Base-by-base conservation (phyloP, 2,113 vertebrate genomes). In the Tragelaphus buxtoni region DNA sequence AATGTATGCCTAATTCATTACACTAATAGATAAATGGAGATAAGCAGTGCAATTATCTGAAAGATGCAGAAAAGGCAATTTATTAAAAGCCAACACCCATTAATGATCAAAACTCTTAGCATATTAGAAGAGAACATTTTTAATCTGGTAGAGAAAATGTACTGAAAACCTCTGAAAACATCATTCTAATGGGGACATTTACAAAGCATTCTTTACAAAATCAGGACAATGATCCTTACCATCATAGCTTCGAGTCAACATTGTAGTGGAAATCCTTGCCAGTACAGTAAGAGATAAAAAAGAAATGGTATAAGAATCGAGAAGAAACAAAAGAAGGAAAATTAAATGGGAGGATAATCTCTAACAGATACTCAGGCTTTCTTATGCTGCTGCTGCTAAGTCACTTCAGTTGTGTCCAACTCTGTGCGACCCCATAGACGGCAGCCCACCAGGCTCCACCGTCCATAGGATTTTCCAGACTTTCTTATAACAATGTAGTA, bases 141-240 rank as follows among this genome's bases (percentile, higher is more conserved):
- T 53, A 63, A 56, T 65, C n/a, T 92, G 61, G 74, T 77, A 83
- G 92, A 18, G 35, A 69, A 22, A 87, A 32, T 60, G n/a, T 79
- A 47, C 24, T 65, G n/a, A 60, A 85, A 95, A 26, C 28, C 12
- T 55, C n/a, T 49, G 42, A 49, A 87, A 96, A 80, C 30, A 14
- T 81, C 9, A 61, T 88, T 83, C 16, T 88, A 93, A 28, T 10
- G 9, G 56, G 18, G 13, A 45, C 30, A 47, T 42, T 90, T 85
- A 80, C 53, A 47, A 84, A 79, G 39, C 26, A 74, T 80, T 97
- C 84, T 77, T 28, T 76, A n/a, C 47, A 80, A 63, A 89, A 55
- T 45, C 18, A 49, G 17, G 26, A 51, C 16, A 65, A 9, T 76
- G 18, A 76, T 49, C 61, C 24, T 80, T 10, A 56, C 9, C 14